Base-by-base conservation (phyloP, 2,113 vertebrate genomes). In the Camelus dromedarius region DNA sequence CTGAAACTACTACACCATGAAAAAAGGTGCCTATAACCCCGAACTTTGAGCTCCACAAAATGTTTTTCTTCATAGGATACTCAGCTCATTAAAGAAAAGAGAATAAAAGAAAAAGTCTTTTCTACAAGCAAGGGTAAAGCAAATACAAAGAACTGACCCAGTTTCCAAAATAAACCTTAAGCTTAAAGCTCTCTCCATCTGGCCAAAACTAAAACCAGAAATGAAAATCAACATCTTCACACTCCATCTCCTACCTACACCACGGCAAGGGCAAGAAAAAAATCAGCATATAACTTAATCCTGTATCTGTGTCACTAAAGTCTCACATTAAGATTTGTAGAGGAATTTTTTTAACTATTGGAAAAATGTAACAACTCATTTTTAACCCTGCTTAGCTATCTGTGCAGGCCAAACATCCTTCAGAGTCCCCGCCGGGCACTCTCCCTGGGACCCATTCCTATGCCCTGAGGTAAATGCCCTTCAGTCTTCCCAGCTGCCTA, bases 161-260 rank as follows among this genome's bases (percentile, higher is more conserved):
- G 52, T 97, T 89, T 97, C 84, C 85, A 79, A 54, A 97, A 80
- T 58, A 97, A 98, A 96, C 83, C 93, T 77, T 46, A 89, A 16
- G 28, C 86, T 97, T 95, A 89, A 97, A 96, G 1, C 32, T 91
- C 56, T 90, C 83, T 77, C 89, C 20, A 35, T 94, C 96, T 93
- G 96, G 88, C 22, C 91, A 97, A 98, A 96, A 82, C 67, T 24
- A 96, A 96, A 80, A 97, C 19, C 91, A 56, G 96, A 94, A 95
- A 96, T 75, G 52, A 50, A 87, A 96, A 79, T 92, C 85, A 95
- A 62, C 67, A 56, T 46, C 79, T 83, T 89, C 91, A 80, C 69
- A 96, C 73, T 92, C 52, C 75, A 89, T 91, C 83, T 94, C 89
- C 83, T 94, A 91, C 86, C 77, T 84, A 84, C 19, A 96, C n/a